Base-by-base conservation (phyloP, 2,888 invertebrate genomes). In the Coelopa pilipes region DNA sequence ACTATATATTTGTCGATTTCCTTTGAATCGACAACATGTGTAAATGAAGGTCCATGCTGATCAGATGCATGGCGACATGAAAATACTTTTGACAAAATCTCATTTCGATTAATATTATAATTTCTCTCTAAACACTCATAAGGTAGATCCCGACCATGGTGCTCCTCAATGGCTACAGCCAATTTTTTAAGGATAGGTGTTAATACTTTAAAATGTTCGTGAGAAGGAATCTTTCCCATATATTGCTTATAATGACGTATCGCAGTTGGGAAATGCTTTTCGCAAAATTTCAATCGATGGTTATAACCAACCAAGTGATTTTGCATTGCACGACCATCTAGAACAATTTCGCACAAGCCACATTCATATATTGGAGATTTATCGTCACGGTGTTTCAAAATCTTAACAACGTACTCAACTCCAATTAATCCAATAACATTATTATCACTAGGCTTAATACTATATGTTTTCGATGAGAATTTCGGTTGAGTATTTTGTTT, bases 271-370 rank as follows among this genome's bases (percentile, higher is more conserved):
- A 88, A 89, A 80, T 88, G 88, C 72, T 87, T 90, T 80, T 92
- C 92, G 73, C 94, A 88, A 85, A 92, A 95, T 82, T 93, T 91
- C 80, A 90, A 89, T 13, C 92, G 90, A 84, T 95, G 95, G 87
- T 92, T 92, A 85, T 92, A 93, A 85, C 93, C 93, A 55, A 93
- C 91, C 79, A 95, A 88, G 86, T 95, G 95, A 77, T 93, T 92
- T 87, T 94, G 89, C 84, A 94, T 94, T 75, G 93, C 92, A 69
- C 92, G 89, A 65, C 93, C 93, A 83, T 93, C 92, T 53, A 94
- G 92, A 76, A 92, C 91, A 86, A 94, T 93, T 82, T 91, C 90
- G 86, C 95, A 95, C 75, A 95, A 88, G 78, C 92, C 90, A 86
- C 95, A 95, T 73, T 92, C 89, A 87, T 94, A 95, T 75, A 90